These are phyloP conservation scores for Catostomus latipinnis DNA, from an alignment of 2,797 vertebrate genomes.

Conservation along the genomic window DNA sequence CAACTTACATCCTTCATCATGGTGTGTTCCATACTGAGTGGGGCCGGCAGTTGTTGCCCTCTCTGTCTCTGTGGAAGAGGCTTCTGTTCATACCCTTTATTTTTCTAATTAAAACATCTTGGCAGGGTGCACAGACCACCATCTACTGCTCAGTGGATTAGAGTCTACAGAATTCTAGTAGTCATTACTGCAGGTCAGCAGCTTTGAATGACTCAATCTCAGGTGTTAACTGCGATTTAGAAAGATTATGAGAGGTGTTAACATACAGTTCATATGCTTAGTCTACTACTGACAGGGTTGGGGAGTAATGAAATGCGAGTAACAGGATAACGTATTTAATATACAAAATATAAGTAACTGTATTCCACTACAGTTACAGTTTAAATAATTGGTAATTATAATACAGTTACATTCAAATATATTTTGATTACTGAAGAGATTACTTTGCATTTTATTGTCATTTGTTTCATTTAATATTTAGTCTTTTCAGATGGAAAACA, in stretches of 20 bases:
- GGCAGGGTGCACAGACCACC: conserved; percentile 79
- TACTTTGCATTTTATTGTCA: no score
- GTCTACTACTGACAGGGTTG: no score
- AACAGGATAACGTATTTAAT: no score
- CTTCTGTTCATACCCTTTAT: conserved; percentile 38
- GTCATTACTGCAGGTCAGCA: conserved; percentile 79
- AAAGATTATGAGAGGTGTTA: not conserved
- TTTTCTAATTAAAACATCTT: conserved; percentile 68
- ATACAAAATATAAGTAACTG: no score
- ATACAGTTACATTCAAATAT: no score
- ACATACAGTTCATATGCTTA: not conserved
- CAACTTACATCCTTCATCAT: conserved; percentile 75
- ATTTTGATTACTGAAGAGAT: no score
- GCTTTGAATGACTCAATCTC: not conserved
- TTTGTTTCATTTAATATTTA: no score
- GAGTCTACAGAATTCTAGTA: conserved; percentile 67
- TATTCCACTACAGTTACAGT: no score
- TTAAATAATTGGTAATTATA: no score
- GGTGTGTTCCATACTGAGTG: conserved; percentile 77
- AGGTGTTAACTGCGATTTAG: not conserved
- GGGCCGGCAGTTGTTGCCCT: conserved; percentile 63
- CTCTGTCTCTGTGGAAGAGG: conserved; percentile 67
- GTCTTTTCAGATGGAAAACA: no score
- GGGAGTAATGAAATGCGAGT: no score
- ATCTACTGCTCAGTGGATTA: conserved; percentile 81